Evolutionary conservation across 2,888 invertebrate genomes (phyloP).

Genomic region (Caenorhabditis sp.): DNA sequence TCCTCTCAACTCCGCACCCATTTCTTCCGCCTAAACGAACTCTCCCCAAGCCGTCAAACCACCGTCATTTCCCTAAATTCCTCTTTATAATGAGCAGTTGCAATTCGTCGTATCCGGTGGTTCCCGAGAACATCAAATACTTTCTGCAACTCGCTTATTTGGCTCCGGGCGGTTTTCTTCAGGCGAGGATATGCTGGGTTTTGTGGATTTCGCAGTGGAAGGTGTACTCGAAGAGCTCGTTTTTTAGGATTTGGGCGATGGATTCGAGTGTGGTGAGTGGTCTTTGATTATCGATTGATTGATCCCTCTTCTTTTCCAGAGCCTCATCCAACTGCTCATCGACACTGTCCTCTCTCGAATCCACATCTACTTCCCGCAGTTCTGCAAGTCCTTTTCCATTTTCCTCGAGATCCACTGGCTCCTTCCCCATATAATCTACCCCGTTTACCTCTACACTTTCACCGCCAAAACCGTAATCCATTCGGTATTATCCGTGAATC

Average conservation of each 20-base stretch:
- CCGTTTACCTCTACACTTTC: conserved; percentile 7
- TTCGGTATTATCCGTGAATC: conserved; percentile 23
- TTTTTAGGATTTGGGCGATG: conserved; percentile 30
- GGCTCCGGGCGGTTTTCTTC: conserved; percentile 27
- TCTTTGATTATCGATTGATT: neutral
- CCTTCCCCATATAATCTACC: conserved; percentile 25
- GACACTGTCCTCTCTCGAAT: conserved; percentile 28
- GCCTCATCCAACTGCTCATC: conserved; percentile 21
- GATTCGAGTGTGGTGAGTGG: conserved; percentile 26
- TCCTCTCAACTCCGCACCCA: conserved; percentile 3
- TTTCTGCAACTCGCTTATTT: conserved; percentile 26
- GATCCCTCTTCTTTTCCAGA: conserved; percentile 24
- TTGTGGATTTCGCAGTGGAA: conserved; percentile 14
- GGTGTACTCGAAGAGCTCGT: conserved; percentile 25
- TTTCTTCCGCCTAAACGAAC: neutral
- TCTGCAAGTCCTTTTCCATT: neutral
- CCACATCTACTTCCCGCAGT: conserved; percentile 40
- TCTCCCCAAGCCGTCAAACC: neutral
- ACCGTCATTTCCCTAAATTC: neutral
- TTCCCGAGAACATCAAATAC: conserved; percentile 38
- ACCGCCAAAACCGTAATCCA: conserved; percentile 24
- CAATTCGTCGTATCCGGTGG: conserved; percentile 15
- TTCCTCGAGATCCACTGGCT: conserved; percentile 4
- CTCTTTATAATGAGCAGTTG: conserved; percentile 1
- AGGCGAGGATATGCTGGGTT: conserved; percentile 18